Evolutionary conservation across 2,888 invertebrate species (phyloP).

Genomic region (Galeopsomyia nigrocyanea): DNA sequence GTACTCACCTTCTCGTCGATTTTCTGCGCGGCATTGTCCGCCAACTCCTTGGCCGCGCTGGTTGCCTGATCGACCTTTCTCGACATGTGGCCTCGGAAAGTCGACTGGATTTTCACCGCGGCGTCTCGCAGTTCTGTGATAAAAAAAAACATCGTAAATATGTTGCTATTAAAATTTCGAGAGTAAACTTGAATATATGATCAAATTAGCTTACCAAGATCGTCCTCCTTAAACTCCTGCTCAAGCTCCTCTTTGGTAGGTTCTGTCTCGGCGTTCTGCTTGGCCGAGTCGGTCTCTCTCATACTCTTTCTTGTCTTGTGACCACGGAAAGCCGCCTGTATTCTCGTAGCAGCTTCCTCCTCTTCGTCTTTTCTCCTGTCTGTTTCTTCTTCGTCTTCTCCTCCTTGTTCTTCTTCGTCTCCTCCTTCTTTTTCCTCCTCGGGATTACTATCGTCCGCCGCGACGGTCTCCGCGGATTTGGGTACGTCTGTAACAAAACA

Average conservation of each 20-base stretch:
- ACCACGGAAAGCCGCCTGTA: constrained; percentile 90
- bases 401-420: constrained; percentile 18
- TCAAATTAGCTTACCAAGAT: constrained; percentile 75
- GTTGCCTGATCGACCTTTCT: constrained; percentile 75
- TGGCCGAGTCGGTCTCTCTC: constrained; percentile 73
- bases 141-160: not conserved
- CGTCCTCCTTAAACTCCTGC: constrained; percentile 84
- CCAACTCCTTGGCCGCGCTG: constrained; percentile 60
- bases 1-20: constrained; percentile 64
- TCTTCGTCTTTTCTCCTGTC: constrained; percentile 50
- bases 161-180: constrained; percentile 4
- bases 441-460: constrained; percentile 31
- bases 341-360: constrained; percentile 84
- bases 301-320: constrained; percentile 84
- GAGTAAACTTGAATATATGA: not conserved
- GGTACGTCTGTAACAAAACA: constrained; percentile 49
- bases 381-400: constrained; percentile 44
- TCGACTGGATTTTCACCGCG: constrained; percentile 92
- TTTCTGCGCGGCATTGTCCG: constrained; percentile 60
- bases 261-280: constrained; percentile 68
- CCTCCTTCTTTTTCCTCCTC: constrained; percentile 34
- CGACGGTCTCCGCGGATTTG: constrained; percentile 48
- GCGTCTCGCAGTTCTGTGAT: constrained; percentile 82
- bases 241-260: constrained; percentile 80
- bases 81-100: constrained; percentile 90